A percentile compares a stretch with the other conserved stretches of the same genome.
Evolutionary conservation across 2,888 invertebrate genomes (phyloP).

Genomic region (Sylvicola cinctus): DNA sequence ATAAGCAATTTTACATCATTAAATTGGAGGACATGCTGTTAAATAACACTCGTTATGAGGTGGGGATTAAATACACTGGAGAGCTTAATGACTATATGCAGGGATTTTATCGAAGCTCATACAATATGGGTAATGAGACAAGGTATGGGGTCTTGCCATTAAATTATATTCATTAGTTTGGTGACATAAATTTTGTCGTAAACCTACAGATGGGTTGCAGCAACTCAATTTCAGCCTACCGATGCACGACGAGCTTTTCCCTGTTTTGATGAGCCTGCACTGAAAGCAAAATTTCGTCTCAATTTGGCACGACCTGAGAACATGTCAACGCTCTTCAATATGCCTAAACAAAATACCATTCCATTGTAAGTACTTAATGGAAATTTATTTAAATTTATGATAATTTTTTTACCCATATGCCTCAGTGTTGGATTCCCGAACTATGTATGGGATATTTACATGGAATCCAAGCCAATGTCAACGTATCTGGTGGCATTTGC

Average conservation of each 20-base stretch:
- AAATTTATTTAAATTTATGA: neutral
- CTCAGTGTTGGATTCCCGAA: constrained; percentile 32
- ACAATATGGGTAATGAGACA: constrained; percentile 42
- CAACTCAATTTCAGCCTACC: constrained; percentile 66
- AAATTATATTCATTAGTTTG: too few relatives aligned
- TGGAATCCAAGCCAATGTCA: constrained; percentile 61
- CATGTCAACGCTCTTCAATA: constrained; percentile 60
- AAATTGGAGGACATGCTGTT: constrained; percentile 34
- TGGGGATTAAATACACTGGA: constrained; percentile 51
- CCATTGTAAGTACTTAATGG: neutral
- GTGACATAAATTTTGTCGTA: neutral
- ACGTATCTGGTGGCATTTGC: constrained; percentile 74
- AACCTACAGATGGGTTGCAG: constrained; percentile 47
- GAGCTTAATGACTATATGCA: constrained; percentile 51
- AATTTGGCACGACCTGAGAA: constrained; percentile 48
- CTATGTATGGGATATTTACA: constrained; percentile 59
- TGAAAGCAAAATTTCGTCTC: constrained; percentile 62
- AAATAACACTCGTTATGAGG: constrained; percentile 37
- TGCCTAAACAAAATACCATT: constrained; percentile 29
- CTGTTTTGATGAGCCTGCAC: constrained; percentile 70
- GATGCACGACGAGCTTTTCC: constrained; percentile 67
- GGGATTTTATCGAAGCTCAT: constrained; percentile 70
- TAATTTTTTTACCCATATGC: constrained; percentile 4
- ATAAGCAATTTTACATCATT: constrained; percentile 49
- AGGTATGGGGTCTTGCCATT: constrained; percentile 30